Base-by-base conservation (phyloP, 2,888 invertebrate species). In the Parasteatoda lunata region DNA sequence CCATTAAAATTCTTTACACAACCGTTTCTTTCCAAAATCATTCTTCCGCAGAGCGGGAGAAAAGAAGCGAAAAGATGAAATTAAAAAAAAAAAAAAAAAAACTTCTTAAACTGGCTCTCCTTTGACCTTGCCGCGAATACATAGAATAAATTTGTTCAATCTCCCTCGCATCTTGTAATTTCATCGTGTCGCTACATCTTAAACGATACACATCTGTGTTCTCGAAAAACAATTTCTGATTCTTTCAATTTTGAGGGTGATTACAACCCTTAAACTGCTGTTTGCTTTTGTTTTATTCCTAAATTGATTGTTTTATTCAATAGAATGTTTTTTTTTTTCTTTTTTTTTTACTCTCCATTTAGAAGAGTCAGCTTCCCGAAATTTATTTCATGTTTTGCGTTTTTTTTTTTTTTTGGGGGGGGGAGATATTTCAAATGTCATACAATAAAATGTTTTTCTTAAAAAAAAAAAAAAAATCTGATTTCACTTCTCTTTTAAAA, bases 161-260 rank as follows among this genome's bases (percentile, higher is more conserved):
- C 79, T 70, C 49, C n/a, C 49, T 64, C 75, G 71, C 70, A 84
- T 84, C 83, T 84, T 84, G 83, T 84, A 84, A 84, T 84, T 82
- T 76, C 82, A 84, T 77, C 83, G 59, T 84, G 83, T 84, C 83
- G 77, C 83, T 71, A 77, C 66, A 84, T 52, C 77, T 54, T 71
- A 48, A 71, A 84, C 30, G 30, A 30, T 77, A 84, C 70, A 72
- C 70, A 84, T 84, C 77, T 77, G 13, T 48, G 54, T 72, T 71
- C 48, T 59, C 54, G 48, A 82, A 82, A 84, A 84, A 84, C 83
- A 84, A 84, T 84, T 77, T 71, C 77, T 71, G 77, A 77, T 71
- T 77, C 73, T 84, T 77, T 84, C 76, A 49, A 52, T 59, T 64
- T 30, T 45, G 47, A 52, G 7, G n/a, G 52, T 81, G 48, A 51